These are phyloP conservation scores for Aspiorhynchus laticeps DNA, from an alignment of 2,113 vertebrate genomes.

Conservation along the genomic window DNA sequence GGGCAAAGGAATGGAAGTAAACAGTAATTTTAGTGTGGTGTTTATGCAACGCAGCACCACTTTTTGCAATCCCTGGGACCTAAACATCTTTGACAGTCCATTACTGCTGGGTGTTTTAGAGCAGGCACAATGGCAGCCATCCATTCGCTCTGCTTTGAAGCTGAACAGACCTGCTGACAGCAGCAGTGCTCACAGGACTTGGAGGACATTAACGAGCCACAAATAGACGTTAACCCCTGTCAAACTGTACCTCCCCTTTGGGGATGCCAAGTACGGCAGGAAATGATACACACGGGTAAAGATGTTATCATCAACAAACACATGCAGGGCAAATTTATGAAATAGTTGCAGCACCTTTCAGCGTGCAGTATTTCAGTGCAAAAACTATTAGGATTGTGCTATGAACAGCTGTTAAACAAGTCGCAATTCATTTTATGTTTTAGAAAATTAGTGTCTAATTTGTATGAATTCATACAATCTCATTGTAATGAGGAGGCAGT, in stretches of 20 bases:
- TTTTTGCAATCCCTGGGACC: constrained; percentile 63
- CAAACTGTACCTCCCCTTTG: neutral
- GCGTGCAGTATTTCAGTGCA: neutral
- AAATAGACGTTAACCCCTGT: constrained; percentile 42
- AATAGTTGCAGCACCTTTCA: neutral
- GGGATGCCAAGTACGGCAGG: neutral
- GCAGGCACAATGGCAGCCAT: constrained; percentile 31
- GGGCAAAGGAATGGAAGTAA: constrained; percentile 52
- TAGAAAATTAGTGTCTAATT: neutral
- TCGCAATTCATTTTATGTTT: neutral
- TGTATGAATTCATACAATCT: neutral
- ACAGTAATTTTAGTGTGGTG: constrained; percentile 61
- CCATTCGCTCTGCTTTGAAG: constrained; percentile 62
- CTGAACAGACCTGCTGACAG: constrained; percentile 57
- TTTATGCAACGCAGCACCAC: constrained; percentile 58
- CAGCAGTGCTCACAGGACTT: constrained; percentile 41
- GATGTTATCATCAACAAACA: constrained; percentile 20
- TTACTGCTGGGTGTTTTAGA: constrained; percentile 39
- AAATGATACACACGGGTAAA: constrained; percentile 23
- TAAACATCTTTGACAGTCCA: constrained; percentile 61
- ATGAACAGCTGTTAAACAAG: neutral
- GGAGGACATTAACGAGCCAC: constrained; percentile 53
- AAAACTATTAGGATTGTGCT: neutral
- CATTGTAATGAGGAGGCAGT: too few relatives aligned
- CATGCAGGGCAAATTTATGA: neutral